Base-by-base conservation (phyloP, 37 sponge, comb jelly and placozoan genomes). In the Theonella swinhoei region DNA sequence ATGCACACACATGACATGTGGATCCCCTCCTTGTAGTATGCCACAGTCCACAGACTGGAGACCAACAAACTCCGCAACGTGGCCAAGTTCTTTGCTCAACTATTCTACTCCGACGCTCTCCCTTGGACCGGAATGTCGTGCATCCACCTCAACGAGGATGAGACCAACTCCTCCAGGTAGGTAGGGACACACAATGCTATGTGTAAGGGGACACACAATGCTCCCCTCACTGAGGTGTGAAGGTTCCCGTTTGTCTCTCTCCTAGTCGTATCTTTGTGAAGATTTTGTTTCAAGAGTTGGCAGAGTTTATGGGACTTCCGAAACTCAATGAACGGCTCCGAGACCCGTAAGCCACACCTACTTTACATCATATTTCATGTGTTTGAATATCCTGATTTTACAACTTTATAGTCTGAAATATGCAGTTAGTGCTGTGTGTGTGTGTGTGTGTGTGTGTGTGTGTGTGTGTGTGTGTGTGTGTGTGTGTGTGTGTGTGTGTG, bases 271-370 rank as follows among this genome's bases (percentile, higher is more conserved):
- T 99, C 39, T 99, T 96, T 78, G 87, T 95, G 47, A 99, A 99
- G 97, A 99, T 99, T 72, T 76, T 99, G 31, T 96, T 99, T 75
- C 99, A 99, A 78, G 97, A 99, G 87, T 63, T 99, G 35, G 76
- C 99, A 20, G 97, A 94, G 42, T 94, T 91, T 64, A 93, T 99
- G 97, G 97, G 99, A 14, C 74, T 97, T 54, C 62, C 47, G 78
- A 96, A 93, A 58, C 54, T 99, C 26, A 99, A 94, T 39, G 89
- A 90, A 62, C 80, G 97, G 31, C 82, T 99, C 38, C 90, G 83
- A 66, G 97, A 99, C 38, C 91, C 93, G 83, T 94, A 89, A 72
- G 92, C 82, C 2, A 38, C 39, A 3, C 7, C 33, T 67, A 8
- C 33, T n/a, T n/a, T n/a, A n/a, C 62, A 22, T 60, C 20, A 23